Evolutionary conservation across 2,888 invertebrate species (phyloP).

Genomic region (Thereva nobilitata): DNA sequence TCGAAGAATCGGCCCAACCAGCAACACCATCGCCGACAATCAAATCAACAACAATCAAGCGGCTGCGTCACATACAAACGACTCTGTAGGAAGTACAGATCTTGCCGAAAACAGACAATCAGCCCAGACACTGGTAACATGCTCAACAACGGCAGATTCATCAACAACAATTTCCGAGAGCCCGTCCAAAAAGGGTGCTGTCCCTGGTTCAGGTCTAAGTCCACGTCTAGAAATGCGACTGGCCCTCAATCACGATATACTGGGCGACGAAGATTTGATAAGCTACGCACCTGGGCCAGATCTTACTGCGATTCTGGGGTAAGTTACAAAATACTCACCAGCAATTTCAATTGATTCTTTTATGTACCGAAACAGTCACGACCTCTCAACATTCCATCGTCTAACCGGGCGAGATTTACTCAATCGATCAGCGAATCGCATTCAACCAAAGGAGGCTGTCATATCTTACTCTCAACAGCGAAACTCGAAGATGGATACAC

Average conservation of each 20-base stretch:
- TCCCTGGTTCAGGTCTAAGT: constrained; percentile 60
- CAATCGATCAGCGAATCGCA: constrained; percentile 57
- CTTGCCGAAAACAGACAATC: constrained; percentile 49
- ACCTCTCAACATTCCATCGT: constrained; percentile 60
- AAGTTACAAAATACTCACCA: constrained; percentile 30
- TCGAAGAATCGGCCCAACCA: constrained; percentile 43
- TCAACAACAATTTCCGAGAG: constrained; percentile 43
- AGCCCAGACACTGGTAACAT: constrained; percentile 21
- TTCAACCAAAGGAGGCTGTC: constrained; percentile 59
- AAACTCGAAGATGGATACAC: constrained; percentile 60
- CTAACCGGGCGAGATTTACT: constrained; percentile 59
- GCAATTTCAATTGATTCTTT: background rate
- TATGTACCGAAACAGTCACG: constrained; percentile 51
- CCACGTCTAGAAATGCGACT: constrained; percentile 70
- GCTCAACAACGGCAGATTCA: constrained; percentile 11
- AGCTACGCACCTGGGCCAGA: constrained; percentile 59
- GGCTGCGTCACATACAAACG: constrained; percentile 53
- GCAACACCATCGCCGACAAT: constrained; percentile 44
- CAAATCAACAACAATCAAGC: constrained; percentile 46
- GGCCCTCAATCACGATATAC: constrained; percentile 63
- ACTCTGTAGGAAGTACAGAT: constrained; percentile 46
- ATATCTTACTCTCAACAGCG: constrained; percentile 60
- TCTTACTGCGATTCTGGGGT: constrained; percentile 59
- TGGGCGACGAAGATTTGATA: constrained; percentile 61
- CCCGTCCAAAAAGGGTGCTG: constrained; percentile 43